A percentile compares a stretch with the other conserved stretches of the same genome.
phyloP scores from a whole-genome alignment of 2,113 vertebrate species.

The Pagrus major region DNA sequence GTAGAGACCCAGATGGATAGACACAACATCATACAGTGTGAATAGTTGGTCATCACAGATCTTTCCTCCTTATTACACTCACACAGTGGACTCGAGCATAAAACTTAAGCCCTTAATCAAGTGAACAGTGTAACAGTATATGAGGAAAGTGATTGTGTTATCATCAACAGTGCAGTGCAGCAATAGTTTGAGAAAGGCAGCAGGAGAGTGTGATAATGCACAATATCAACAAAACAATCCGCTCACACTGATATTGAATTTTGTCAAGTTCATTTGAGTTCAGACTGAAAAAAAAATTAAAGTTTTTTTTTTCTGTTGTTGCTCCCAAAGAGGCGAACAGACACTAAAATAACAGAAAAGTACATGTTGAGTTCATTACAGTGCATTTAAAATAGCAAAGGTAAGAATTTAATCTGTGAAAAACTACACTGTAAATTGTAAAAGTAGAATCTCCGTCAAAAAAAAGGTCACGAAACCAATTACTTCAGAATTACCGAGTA shows the following conservation, averaged over 20 bases:
- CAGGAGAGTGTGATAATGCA: conserved; percentile 14
- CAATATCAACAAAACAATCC: conserved; percentile 13
- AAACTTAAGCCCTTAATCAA: conserved; percentile 17
- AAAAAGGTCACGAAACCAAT: too few species aligned
- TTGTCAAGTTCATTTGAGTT: conserved; percentile 19
- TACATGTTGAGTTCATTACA: background rate
- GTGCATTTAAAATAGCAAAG: background rate
- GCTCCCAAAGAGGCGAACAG: background rate
- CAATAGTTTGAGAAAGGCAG: background rate
- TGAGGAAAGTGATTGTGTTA: conserved; percentile 15
- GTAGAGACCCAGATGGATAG: conserved; percentile 60
- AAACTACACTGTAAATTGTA: too few species aligned
- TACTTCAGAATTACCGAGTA: too few species aligned
- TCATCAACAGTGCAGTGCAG: conserved; percentile 5
- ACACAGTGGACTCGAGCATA: background rate
- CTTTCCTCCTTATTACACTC: background rate
- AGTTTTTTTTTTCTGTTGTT: too few species aligned
- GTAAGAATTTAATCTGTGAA: background rate
- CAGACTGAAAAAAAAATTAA: too few species aligned
- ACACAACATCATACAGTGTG: conserved; percentile 10
- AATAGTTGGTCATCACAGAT: background rate
- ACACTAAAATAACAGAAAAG: background rate
- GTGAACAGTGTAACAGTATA: background rate
- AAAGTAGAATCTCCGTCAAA: too few species aligned
- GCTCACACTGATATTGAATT: background rate